Evolutionary conservation across 2,797 vertebrate genomes (phyloP), one percentile per base, ranked within the genome.

Genomic region (Hippoglossus hippoglossus): DNA sequence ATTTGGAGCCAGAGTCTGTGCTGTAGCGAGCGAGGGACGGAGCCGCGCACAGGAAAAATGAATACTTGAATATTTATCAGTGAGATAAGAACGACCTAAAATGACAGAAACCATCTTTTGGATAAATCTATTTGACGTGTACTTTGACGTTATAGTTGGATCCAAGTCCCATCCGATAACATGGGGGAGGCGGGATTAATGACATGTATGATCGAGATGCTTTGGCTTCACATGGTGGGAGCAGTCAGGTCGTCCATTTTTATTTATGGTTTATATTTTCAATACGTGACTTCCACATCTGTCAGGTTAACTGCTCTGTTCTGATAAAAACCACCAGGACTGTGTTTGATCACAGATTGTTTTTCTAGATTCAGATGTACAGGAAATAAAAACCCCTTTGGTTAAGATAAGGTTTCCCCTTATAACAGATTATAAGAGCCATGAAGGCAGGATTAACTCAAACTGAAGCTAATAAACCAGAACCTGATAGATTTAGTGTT

Each of bases 401-500:
- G 55, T 21, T 62, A 19, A 66, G 66, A 26, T 39, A 46, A n/a
- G 25, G 57, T 52, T 44, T 25, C 28, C 22, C n/a, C 62, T 19
- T 49, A 60, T 59, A 64, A 36, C 54, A 63, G 63, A 77, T 79
- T 63, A 67, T 58, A 67, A 60, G 64, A 50, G 60, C 51, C 25
- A 71, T 50, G 59, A 65, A 49, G 53, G 11, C 2, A 55, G 44
- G 60, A 74, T 67, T 64, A 46, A 46, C 19, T 71, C 55, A 21
- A 54, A 44, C 31, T 59, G 49, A 49, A 51, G 21, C 24, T 58
- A 58, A 71, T 69, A 66, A 83, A 66, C 28, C 26, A 52, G 12
- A 74, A 44, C 63, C 61, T 51, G 34, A 80, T 26, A 63, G 39
- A 61, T 65, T 57, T 55, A 24, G 34, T 67, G 50, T 58, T 73